These are phyloP conservation scores for Apamea epomidion DNA, from an alignment of 2,888 invertebrate species.

Conservation along the genomic window DNA sequence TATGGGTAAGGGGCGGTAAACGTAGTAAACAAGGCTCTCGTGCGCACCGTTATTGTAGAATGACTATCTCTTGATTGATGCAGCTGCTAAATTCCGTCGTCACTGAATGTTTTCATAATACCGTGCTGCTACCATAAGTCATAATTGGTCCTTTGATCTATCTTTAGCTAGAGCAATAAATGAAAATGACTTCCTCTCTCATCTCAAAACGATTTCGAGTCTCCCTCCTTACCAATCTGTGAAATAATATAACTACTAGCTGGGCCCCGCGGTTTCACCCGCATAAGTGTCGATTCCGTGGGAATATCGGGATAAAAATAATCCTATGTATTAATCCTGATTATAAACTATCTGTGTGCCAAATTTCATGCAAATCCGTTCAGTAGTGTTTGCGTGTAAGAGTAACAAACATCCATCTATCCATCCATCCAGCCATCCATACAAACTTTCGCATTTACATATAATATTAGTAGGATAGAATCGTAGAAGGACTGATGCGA, in stretches of 20 bases:
- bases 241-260: neutral
- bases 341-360: too few relatives aligned
- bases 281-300: too few relatives aligned
- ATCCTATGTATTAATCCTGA: too few relatives aligned
- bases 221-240: neutral
- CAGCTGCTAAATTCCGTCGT: slow-evolving; percentile 8
- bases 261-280: too few relatives aligned
- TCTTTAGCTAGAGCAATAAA: neutral
- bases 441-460: too few relatives aligned
- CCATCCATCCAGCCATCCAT: too few relatives aligned
- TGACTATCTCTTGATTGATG: slow-evolving; percentile 1
- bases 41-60: slow-evolving; percentile 2
- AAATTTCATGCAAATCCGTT: too few relatives aligned
- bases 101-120: slow-evolving; percentile 2
- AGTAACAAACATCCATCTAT: too few relatives aligned
- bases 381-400: too few relatives aligned
- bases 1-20: slow-evolving; percentile 16
- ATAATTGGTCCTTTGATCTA: neutral
- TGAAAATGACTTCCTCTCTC: neutral
- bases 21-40: slow-evolving; percentile 29
- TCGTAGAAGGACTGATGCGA: neutral
- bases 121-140: neutral
- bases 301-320: too few relatives aligned
- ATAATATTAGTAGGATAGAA: too few relatives aligned
- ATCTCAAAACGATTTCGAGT: neutral